phyloP scores from a whole-genome alignment of 2,113 vertebrate genomes.

The Hemibagrus wyckioides region DNA sequence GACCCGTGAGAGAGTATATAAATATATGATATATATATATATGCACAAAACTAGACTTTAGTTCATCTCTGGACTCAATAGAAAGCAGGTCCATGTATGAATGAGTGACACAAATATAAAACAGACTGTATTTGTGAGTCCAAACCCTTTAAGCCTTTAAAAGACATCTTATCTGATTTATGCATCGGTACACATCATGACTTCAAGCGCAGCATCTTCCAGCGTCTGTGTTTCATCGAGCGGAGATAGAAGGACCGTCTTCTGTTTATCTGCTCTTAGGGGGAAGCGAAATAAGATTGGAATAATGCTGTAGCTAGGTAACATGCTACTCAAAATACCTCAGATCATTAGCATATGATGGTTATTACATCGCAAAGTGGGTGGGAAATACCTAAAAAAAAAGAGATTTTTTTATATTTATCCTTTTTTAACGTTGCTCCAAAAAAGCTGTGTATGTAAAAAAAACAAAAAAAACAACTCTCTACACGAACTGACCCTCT shows the following conservation, averaged over 20 bases:
- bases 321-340: not conserved
- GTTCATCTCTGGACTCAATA: constrained; percentile 25
- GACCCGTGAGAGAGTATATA: constrained; percentile 46
- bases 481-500: too few species aligned
- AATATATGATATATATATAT: too few species aligned
- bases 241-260: constrained; percentile 6
- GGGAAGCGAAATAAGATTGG: not conserved
- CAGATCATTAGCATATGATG: not conserved
- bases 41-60: constrained; percentile 28
- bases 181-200: not conserved
- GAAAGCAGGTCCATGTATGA: constrained; percentile 27
- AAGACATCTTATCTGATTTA: constrained; percentile 42
- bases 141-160: constrained; percentile 30
- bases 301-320: too few species aligned
- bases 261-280: not conserved
- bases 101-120: constrained; percentile 33
- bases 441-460: too few species aligned
- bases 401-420: too few species aligned
- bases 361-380: not conserved
- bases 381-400: not conserved
- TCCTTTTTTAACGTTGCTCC: too few species aligned
- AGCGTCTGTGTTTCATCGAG: not conserved
- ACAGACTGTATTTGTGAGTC: constrained; percentile 26
- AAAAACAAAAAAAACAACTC: too few species aligned
- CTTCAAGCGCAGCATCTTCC: constrained; percentile 26